These are phyloP conservation scores for Parasteatoda tepidariorum DNA, from an alignment of 1,140 invertebrate genomes.

Conservation along the genomic window DNA sequence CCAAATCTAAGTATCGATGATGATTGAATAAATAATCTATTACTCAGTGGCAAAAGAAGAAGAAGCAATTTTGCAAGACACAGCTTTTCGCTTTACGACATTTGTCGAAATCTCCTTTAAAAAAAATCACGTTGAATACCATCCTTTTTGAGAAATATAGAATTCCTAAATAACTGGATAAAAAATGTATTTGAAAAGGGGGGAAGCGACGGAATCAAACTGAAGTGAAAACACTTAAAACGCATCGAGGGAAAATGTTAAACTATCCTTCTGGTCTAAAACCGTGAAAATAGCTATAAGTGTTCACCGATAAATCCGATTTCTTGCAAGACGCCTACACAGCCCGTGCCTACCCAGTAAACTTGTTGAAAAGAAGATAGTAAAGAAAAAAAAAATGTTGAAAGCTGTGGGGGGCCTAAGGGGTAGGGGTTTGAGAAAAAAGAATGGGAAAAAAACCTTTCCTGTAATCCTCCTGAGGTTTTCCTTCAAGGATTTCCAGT, in stretches of 20 bases:
- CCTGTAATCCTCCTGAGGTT: slow-evolving; percentile 1
- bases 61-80: background rate
- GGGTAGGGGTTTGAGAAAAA: too few species aligned
- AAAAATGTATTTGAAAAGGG: background rate
- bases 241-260: slow-evolving; percentile 43
- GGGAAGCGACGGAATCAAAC: background rate
- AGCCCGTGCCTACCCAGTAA: background rate
- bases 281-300: slow-evolving; percentile 47
- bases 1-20: too few species aligned
- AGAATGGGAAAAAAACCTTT: slow-evolving; percentile 3
- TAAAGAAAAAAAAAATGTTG: background rate
- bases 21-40: background rate
- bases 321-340: slow-evolving; percentile 26
- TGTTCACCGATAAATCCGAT: slow-evolving; percentile 40
- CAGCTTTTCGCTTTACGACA: background rate
- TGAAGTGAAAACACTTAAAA: slow-evolving; percentile 50
- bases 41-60: background rate
- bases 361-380: slow-evolving; percentile 23
- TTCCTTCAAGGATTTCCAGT: background rate
- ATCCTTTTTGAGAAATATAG: background rate
- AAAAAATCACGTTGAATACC: background rate
- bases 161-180: background rate
- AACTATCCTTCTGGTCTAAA: slow-evolving; percentile 32
- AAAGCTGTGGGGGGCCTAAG: too few species aligned
- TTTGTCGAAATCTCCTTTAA: background rate